Evolutionary conservation across 2,797 vertebrate genomes (phyloP).

Genomic region (Paguma larvata): DNA sequence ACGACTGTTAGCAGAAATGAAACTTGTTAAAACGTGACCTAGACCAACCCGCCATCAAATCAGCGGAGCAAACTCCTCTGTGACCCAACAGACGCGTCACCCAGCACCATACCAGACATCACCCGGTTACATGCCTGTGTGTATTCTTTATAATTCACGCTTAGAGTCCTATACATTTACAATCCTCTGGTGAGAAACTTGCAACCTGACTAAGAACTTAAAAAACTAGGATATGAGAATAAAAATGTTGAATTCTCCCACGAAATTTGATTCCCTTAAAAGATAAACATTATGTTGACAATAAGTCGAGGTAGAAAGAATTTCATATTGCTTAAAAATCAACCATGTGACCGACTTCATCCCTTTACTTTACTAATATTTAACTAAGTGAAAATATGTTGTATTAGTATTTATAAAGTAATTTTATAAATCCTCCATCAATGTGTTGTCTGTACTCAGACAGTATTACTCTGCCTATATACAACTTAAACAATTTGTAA

Average conservation of each 20-base stretch:
- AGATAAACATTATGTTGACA: neutral
- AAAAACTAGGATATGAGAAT: neutral
- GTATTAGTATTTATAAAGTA: neutral
- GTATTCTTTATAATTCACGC: neutral
- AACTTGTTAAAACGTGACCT: constrained; percentile 76
- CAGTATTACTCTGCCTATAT: neutral
- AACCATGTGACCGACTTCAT: neutral
- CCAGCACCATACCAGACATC: neutral
- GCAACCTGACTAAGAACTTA: neutral
- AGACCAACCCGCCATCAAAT: constrained; percentile 62
- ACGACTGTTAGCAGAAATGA: constrained; percentile 63
- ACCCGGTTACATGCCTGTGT: neutral
- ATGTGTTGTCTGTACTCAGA: neutral
- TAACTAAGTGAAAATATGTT: neutral
- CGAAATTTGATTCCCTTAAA: neutral
- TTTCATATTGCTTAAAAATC: constrained; percentile 10
- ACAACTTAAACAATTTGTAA: neutral
- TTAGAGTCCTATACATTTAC: neutral
- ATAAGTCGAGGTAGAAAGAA: neutral
- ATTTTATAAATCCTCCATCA: neutral
- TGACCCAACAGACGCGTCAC: neutral
- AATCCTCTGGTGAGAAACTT: neutral
- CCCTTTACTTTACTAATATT: neutral
- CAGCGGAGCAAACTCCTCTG: constrained; percentile 46
- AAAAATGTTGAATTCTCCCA: accelerated